phyloP scores from a whole-genome alignment of 2,113 vertebrate genomes.

The Penelope pileata region DNA sequence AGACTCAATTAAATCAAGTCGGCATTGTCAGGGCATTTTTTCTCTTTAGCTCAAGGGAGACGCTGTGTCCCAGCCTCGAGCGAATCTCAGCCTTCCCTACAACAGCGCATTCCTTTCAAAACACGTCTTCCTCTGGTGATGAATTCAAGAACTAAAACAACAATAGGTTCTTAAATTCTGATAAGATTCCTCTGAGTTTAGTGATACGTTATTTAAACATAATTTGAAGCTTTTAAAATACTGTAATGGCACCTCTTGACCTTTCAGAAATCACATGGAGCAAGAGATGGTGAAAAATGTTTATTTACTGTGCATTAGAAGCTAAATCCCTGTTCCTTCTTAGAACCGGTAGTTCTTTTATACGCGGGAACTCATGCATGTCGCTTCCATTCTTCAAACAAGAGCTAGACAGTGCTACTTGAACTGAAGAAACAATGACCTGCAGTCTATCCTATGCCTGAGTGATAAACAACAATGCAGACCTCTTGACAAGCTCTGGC shows the following conservation, averaged over 20 bases:
- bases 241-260: constrained; percentile 83
- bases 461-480: constrained; percentile 82
- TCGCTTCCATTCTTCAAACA: constrained; percentile 79
- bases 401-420: constrained; percentile 82
- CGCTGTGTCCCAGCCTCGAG: background rate
- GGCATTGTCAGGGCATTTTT: background rate
- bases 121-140: constrained; percentile 44
- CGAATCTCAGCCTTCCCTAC: constrained; percentile 35
- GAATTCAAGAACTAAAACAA: constrained; percentile 70
- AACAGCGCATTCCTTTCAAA: constrained; percentile 61
- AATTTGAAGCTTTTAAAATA: constrained; percentile 84
- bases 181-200: constrained; percentile 76
- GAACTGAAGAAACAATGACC: constrained; percentile 83
- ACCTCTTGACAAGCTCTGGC: constrained; percentile 82
- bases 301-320: constrained; percentile 82
- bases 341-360: constrained; percentile 80
- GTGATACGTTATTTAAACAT: constrained; percentile 78
- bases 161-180: constrained; percentile 77
- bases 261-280: constrained; percentile 81
- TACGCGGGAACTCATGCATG: constrained; percentile 78
- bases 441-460: constrained; percentile 80
- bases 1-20: background rate
- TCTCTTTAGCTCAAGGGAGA: background rate
- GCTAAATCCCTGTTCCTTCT: constrained; percentile 75
- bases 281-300: constrained; percentile 81